Conservation (phyloP, 2,888 invertebrate genomes). For the Sycophila texana region DNA sequence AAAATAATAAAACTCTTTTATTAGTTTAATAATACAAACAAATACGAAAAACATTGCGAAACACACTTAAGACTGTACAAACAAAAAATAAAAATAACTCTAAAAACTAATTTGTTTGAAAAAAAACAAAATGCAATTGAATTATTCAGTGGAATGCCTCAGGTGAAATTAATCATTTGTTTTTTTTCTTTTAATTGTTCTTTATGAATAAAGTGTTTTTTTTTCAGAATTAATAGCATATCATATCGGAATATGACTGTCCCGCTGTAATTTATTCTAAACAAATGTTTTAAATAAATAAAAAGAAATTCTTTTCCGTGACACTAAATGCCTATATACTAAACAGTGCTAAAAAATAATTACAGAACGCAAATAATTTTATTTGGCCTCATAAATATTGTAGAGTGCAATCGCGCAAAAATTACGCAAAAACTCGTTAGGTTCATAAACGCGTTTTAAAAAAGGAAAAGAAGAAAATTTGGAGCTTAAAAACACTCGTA, state of each 20-base stretch:
- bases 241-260: background rate
- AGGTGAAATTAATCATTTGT: slow-evolving; percentile 27
- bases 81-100: background rate
- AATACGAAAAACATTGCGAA: background rate
- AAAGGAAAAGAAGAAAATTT: too few relatives aligned
- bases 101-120: background rate
- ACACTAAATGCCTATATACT: too few relatives aligned
- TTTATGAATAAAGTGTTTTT: background rate
- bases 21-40: background rate
- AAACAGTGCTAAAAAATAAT: too few relatives aligned
- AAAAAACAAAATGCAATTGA: background rate
- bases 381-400: too few relatives aligned
- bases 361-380: too few relatives aligned
- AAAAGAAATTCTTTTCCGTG: too few relatives aligned
- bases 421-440: too few relatives aligned
- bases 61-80: background rate
- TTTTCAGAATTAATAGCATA: slow-evolving; percentile 7
- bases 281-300: too few relatives aligned
- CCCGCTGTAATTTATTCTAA: background rate
- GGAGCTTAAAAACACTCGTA: too few relatives aligned
- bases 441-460: too few relatives aligned
- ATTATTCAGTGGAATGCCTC: background rate
- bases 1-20: background rate
- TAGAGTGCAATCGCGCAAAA: too few relatives aligned
- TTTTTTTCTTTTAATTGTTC: slow-evolving; percentile 6